Conservation (phyloP, 2,888 invertebrate genomes). For the Elmis aenea region DNA sequence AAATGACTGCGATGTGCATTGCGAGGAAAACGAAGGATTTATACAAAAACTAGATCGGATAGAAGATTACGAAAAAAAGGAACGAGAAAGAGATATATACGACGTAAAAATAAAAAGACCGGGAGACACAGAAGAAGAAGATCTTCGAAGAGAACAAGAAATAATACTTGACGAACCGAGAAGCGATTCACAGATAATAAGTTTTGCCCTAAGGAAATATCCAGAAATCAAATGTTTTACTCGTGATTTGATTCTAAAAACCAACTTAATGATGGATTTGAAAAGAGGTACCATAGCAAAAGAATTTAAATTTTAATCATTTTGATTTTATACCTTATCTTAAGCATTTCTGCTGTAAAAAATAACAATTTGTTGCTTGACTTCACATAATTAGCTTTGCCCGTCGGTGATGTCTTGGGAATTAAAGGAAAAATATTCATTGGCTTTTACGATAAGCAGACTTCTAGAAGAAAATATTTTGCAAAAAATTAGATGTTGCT, state of each 20-base stretch:
- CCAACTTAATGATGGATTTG: conserved; percentile 23
- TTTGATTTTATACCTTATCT: too few species aligned
- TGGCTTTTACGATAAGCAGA: too few species aligned
- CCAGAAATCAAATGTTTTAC: conserved; percentile 22
- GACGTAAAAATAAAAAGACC: conserved; percentile 26
- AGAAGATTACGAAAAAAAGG: conserved; percentile 21
- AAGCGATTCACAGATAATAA: conserved; percentile 22
- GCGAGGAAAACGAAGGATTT: conserved; percentile 25
- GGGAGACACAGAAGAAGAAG: conserved; percentile 5
- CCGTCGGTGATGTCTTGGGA: too few species aligned
- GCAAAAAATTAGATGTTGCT: too few species aligned
- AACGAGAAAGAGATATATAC: conserved; percentile 28
- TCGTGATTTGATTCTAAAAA: conserved; percentile 22
- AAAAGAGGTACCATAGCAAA: conserved; percentile 32
- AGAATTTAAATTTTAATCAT: too few species aligned
- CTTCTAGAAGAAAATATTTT: too few species aligned
- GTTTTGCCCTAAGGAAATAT: conserved; percentile 24
- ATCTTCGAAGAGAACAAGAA: conserved; percentile 2
- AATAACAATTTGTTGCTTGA: too few species aligned
- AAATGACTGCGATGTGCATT: conserved; percentile 24
- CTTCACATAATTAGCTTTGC: too few species aligned
- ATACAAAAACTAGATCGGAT: conserved; percentile 24
- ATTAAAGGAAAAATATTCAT: too few species aligned
- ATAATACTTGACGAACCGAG: conserved; percentile 5
- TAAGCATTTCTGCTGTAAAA: too few species aligned